These are phyloP conservation scores for Pogona vitticeps DNA, from an alignment of 2,113 vertebrate genomes.

Conservation along the genomic window DNA sequence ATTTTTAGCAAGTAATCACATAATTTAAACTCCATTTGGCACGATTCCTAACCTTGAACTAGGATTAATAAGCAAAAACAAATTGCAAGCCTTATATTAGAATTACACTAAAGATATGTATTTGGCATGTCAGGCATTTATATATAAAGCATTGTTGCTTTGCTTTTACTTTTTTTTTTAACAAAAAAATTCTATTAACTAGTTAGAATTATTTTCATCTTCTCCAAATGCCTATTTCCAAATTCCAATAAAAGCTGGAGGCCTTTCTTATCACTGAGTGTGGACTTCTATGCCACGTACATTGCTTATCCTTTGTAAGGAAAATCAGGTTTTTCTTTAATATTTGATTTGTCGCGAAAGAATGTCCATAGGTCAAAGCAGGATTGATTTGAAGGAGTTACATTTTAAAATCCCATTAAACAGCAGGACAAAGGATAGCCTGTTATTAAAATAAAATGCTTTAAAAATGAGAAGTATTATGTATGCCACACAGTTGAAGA, in stretches of 20 bases:
- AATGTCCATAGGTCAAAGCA: conserved; percentile 61
- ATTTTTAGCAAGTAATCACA: conserved; percentile 56
- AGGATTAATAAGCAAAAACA: conserved; percentile 62
- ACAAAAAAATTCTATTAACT: conserved; percentile 33
- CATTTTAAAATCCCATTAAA: conserved; percentile 78
- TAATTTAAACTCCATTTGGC: conserved; percentile 30
- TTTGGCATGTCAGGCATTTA: conserved; percentile 9
- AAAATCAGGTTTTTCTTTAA: conserved; percentile 50
- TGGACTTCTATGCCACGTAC: neutral
- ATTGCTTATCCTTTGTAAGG: conserved; percentile 42
- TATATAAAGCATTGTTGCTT: conserved; percentile 41
- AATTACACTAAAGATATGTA: conserved; percentile 45
- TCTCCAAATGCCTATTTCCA: conserved; percentile 20
- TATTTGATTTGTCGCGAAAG: conserved; percentile 58
- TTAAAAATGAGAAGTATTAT: conserved; percentile 79
- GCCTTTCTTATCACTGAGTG: conserved; percentile 18
- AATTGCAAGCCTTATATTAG: conserved; percentile 65
- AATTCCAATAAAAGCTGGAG: conserved; percentile 35
- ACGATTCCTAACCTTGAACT: conserved; percentile 60
- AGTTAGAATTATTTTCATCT: conserved; percentile 37
- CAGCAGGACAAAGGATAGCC: conserved; percentile 71
- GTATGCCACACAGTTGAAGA: conserved; percentile 71
- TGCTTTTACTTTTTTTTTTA: conserved; percentile 2
- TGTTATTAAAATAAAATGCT: conserved; percentile 78
- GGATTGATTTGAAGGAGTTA: conserved; percentile 74